Percentiles rank a stretch among this genome's conserved stretches.
These are phyloP conservation scores for Cladorhizidae sp. DNA, from an alignment of 37 sponge, comb jelly and placozoan genomes.

Conservation along the genomic window DNA sequence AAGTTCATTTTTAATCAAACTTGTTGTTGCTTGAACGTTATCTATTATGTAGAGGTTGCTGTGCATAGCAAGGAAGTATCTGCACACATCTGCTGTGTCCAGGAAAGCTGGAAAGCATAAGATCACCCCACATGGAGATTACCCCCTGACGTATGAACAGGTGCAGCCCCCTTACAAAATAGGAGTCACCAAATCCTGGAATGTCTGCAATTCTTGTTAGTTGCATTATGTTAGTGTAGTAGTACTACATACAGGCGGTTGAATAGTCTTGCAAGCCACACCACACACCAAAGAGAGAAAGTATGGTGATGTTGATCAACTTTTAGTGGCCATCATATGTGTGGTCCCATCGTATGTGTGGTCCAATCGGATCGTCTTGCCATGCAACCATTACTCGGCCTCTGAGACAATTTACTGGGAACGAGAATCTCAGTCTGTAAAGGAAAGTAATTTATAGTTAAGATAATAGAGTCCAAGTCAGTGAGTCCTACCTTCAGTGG, in stretches of 20 bases:
- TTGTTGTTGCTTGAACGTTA: too few species aligned
- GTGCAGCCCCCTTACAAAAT: constrained; percentile 51
- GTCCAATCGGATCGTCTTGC: too few species aligned
- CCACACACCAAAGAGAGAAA: not conserved
- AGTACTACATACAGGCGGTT: not conserved
- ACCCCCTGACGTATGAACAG: constrained; percentile 54
- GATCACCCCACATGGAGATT: constrained; percentile 32
- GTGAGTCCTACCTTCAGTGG: too few species aligned
- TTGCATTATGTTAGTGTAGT: not conserved
- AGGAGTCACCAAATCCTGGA: constrained; percentile 58
- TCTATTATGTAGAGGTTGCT: not conserved
- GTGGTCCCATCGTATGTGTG: too few species aligned
- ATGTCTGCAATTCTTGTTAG: constrained; percentile 43
- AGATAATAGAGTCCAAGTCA: too few species aligned
- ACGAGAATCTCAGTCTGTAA: too few species aligned
- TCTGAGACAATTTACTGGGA: too few species aligned
- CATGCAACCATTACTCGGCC: too few species aligned
- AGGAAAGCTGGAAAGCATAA: constrained; percentile 37
- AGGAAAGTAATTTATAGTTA: too few species aligned
- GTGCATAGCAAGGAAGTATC: not conserved
- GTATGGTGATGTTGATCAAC: too few species aligned
- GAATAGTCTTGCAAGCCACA: not conserved
- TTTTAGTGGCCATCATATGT: too few species aligned
- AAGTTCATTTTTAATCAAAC: too few species aligned
- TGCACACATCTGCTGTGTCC: constrained; percentile 8